Evolutionary conservation across 2,113 vertebrate species (phyloP), one percentile per base, ranked within the genome.

Genomic region (Eclectus roratus): DNA sequence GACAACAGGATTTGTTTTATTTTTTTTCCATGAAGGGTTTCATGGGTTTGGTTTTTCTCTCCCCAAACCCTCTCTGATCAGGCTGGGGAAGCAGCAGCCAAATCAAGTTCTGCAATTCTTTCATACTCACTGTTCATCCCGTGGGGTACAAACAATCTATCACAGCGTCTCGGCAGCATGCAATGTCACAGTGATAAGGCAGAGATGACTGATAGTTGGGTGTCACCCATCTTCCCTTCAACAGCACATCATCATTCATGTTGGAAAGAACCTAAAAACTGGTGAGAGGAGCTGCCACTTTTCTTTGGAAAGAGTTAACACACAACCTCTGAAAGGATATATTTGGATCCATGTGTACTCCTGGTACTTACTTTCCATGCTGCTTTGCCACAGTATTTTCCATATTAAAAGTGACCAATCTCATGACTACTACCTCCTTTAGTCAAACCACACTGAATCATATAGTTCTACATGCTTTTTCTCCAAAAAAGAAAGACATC

Each of bases 341-440:
- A 15, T 63, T 24, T 64, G 52, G 44, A 64, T n/a, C n/a, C 50
- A n/a, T 5, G 5, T 5, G 28, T 41, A 27, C 19, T 65, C n/a
- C 71, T 53, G 43, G 68, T 37, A 69, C 5, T 25, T 61, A 28
- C 56, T 19, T 27, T 60, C 37, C 10, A 3, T 23, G 27, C 50
- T 64, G 41, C 71, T 96, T 91, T 85, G n/a, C 41, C 49, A 63
- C 19, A 44, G 6, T 39, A 63, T 47, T 66, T 61, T 88, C 58
- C 96, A 91, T 79, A 88, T 73, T 92, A 95, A 96, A 97, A 93
- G 83, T 20, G 49, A 94, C 60, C 94, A 86, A 44, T 2, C 46
- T 77, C 11, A 1, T 13, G n/a, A 49, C 53, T 78, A 81, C n/a
- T 39, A 35, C 37, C 33, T 58, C 33, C 52, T 85, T 70, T 25